phyloP scores from a whole-genome alignment of 2,888 invertebrate species.

The Branchipolynoe longqiensis region DNA sequence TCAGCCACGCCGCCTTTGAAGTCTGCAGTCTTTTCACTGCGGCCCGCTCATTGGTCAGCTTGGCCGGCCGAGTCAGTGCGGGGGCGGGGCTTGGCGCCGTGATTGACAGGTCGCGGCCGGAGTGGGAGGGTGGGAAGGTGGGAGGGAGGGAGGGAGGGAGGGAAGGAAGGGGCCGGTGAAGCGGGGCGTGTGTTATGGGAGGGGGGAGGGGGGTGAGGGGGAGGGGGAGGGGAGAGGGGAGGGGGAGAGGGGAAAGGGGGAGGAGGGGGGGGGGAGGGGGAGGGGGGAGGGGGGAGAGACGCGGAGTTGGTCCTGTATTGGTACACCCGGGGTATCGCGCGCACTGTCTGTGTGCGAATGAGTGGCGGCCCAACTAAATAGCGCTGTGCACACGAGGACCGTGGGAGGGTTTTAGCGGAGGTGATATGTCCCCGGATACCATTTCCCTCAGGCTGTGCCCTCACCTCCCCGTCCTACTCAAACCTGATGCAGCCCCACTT shows the following conservation, averaged over 20 bases:
- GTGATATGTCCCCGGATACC: too few species aligned
- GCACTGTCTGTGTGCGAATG: too few species aligned
- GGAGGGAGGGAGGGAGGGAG: constrained; percentile 15
- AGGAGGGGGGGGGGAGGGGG: neutral
- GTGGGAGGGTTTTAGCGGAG: too few species aligned
- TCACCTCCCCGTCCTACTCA: too few species aligned
- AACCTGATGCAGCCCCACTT: too few species aligned
- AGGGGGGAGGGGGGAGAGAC: neutral
- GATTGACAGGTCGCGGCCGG: neutral
- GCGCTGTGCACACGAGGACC: too few species aligned
- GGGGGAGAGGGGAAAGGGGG: neutral
- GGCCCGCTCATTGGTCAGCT: constrained; percentile 29
- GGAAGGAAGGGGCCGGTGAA: constrained; percentile 12
- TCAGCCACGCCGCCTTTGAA: neutral
- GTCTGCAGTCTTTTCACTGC: constrained; percentile 47
- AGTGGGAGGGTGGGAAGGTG: neutral
- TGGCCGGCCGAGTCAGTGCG: constrained; percentile 18
- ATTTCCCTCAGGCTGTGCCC: too few species aligned
- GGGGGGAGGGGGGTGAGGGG: neutral
- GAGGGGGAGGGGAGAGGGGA: neutral
- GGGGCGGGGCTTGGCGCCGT: neutral
- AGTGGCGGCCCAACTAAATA: too few species aligned
- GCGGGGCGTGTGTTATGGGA: too few species aligned
- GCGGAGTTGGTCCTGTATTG: too few species aligned
- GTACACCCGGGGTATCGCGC: too few species aligned